Evolutionary conservation across 2,113 vertebrate genomes (phyloP), one percentile per base, ranked within the genome.

Genomic region (Cottus gobio): DNA sequence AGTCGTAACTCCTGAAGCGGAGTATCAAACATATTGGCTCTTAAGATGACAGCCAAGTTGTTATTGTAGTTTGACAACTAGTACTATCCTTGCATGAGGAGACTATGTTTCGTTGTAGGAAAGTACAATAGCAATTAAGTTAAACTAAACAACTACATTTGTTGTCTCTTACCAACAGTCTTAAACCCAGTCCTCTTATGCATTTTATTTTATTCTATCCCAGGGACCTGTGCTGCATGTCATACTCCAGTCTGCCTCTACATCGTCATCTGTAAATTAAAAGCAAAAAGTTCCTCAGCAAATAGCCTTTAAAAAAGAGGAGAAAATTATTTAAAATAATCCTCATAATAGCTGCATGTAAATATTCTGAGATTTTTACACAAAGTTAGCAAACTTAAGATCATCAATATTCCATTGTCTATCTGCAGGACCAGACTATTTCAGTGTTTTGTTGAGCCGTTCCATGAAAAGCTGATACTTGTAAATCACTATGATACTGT

Each of bases 21-120:
- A 83, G 90, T 91, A 88, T 90, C 69, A 89, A 91, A 87, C 71
- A 89, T 79, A 73, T 86, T 68, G 10, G 78, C 42, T 56, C 63
- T 60, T 61, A 10, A 65, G 79, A 68, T 87, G 71, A 78, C 57
- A 34, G 77, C 58, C 74, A 79, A 50, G 31, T 63, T 71, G 39
- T 70, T 73, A 30, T 60, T 52, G 48, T 54, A 28, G 44, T 54
- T 69, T 30, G 13, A 80, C 26, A 68, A 42, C 54, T 5, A 31
- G 34, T 11, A 56, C 8, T 12, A 30, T 18, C 63, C 9, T 22
- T 60, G 24, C 1, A 15, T 4, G 4, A 24, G 24, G 36, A n/a
- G 31, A 36, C 18, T 26, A 9, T 37, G 69, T 30, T 15, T 39
- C 4, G 1, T 16, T 37, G 48, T 28, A 5, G n/a, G 4, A 26